Evolutionary conservation across 2,888 invertebrate genomes (phyloP).

Genomic region (Scaptomyza flava): DNA sequence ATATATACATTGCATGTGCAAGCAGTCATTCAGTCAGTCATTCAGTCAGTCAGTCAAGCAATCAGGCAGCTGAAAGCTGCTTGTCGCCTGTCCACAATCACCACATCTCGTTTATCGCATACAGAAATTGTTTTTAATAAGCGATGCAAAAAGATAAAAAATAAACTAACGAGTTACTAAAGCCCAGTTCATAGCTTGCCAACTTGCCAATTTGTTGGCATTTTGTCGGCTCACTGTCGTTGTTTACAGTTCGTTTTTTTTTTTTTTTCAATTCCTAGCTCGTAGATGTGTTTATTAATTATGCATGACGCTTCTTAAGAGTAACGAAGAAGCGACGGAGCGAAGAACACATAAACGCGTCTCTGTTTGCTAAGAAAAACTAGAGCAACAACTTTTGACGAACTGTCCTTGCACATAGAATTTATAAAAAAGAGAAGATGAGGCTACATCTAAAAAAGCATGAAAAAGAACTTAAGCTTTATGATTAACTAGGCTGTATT

Average conservation of each 20-base stretch:
- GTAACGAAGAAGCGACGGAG: conserved; percentile 6
- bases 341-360: conserved; percentile 10
- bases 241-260: conserved; percentile 18
- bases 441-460: conserved; percentile 3
- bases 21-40: conserved; percentile 27
- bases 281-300: conserved; percentile 59
- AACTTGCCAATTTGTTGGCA: conserved; percentile 69
- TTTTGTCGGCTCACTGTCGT: conserved; percentile 61
- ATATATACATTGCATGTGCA: conserved; percentile 35
- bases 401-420: conserved; percentile 49
- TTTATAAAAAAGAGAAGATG: conserved; percentile 1
- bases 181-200: conserved; percentile 29
- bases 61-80: conserved; percentile 49
- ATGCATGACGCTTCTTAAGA: conserved; percentile 53
- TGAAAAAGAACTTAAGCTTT: neutral
- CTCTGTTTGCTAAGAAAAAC: conserved; percentile 34
- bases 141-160: conserved; percentile 73
- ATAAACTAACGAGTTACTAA: conserved; percentile 75
- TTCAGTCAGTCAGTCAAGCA: conserved; percentile 14
- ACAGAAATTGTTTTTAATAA: conserved; percentile 74
- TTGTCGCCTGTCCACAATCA: conserved; percentile 58
- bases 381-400: conserved; percentile 51
- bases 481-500: neutral
- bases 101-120: conserved; percentile 72
- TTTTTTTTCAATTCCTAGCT: neutral